Evolutionary conservation across 1,140 invertebrate species (phyloP).

Genomic region (Megalopta genalis): DNA sequence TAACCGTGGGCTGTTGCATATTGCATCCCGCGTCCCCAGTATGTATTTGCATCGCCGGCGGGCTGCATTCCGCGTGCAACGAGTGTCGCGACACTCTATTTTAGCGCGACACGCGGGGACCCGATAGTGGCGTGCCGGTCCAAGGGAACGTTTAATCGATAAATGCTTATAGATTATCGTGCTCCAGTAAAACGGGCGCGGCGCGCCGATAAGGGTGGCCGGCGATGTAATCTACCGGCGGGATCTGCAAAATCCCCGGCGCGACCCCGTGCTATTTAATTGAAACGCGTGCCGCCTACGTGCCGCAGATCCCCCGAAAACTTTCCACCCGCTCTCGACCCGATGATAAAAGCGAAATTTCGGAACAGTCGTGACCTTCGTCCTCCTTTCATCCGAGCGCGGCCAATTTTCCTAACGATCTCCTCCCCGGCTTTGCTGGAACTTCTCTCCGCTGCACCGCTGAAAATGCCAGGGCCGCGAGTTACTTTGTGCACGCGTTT

Average conservation of each 20-base stretch:
- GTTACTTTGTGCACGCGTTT: no score
- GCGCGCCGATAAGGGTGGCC: conserved; percentile 11
- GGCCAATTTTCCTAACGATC: no score
- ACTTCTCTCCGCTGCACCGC: no score
- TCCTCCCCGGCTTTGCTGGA: no score
- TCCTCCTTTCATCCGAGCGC: no score
- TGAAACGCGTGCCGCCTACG: background rate
- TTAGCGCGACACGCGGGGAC: background rate
- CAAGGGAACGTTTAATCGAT: conserved; percentile 35
- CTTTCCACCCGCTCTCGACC: no score
- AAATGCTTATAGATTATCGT: conserved; percentile 31
- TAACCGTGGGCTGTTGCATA: conserved; percentile 17
- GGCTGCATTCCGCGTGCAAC: background rate
- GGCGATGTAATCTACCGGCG: conserved; percentile 15
- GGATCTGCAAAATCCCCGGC: conserved; percentile 16
- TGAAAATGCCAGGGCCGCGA: no score
- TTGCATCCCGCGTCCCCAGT: conserved; percentile 5
- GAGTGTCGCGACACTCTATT: conserved; percentile 14
- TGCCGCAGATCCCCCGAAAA: no score
- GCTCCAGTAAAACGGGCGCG: conserved; percentile 9
- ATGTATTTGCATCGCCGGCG: conserved; percentile 22
- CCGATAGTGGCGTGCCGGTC: background rate
- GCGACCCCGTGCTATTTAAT: conserved; percentile 4
- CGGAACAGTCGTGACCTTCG: no score
- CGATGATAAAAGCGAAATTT: no score